These are phyloP conservation scores for Diaphora mendica DNA, from an alignment of 2,888 invertebrate species.

Conservation along the genomic window DNA sequence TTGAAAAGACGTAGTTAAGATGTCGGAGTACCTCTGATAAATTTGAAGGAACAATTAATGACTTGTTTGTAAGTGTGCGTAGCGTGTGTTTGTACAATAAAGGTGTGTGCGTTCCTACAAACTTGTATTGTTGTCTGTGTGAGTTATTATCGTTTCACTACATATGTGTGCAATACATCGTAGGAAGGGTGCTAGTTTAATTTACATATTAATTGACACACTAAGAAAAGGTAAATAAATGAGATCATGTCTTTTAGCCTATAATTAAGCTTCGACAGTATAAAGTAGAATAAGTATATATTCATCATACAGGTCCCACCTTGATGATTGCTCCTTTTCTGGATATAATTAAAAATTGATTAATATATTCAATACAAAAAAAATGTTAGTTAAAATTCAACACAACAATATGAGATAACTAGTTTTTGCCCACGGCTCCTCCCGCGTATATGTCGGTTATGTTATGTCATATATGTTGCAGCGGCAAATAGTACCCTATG, in stretches of 20 bases:
- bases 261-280: slow-evolving; percentile 40
- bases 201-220: slow-evolving; percentile 70
- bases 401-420: not conserved
- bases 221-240: slow-evolving; percentile 57
- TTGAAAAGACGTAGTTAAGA: slow-evolving; percentile 60
- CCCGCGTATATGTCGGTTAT: too few species aligned
- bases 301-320: not conserved
- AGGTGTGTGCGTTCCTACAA: slow-evolving; percentile 31
- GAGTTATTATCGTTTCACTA: slow-evolving; percentile 55
- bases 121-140: slow-evolving; percentile 37
- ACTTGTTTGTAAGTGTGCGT: slow-evolving; percentile 56
- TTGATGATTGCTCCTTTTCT: not conserved
- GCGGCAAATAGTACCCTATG: too few species aligned
- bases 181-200: slow-evolving; percentile 59
- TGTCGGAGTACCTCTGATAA: slow-evolving; percentile 43
- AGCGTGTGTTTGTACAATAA: slow-evolving; percentile 14
- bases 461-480: too few species aligned
- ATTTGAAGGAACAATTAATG: slow-evolving; percentile 72
- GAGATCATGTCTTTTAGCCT: slow-evolving; percentile 46
- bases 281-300: slow-evolving; percentile 11
- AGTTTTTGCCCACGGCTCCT: too few species aligned
- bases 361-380: not conserved
- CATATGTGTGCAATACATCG: slow-evolving; percentile 58
- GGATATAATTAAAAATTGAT: too few species aligned
- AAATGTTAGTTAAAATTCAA: not conserved